phyloP scores from a whole-genome alignment of 2,113 vertebrate species.

The Mastomys coucha region DNA sequence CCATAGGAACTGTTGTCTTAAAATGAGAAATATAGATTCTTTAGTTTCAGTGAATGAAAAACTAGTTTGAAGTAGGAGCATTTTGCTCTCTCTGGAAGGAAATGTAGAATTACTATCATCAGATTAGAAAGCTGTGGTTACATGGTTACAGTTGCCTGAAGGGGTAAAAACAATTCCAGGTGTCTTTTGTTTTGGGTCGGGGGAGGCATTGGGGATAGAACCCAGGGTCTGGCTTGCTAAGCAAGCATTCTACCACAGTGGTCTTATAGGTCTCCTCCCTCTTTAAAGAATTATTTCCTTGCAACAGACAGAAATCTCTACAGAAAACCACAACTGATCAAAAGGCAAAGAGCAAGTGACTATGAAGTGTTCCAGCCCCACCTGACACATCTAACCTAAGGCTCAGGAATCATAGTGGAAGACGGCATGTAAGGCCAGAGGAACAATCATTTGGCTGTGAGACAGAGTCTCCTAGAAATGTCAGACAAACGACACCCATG shows the following conservation, averaged over 20 bases:
- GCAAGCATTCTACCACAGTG: background rate
- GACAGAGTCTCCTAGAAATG: background rate
- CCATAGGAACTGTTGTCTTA: slow-evolving; percentile 73
- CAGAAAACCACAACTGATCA: background rate
- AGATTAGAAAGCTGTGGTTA: slow-evolving; percentile 11
- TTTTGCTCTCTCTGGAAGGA: slow-evolving; percentile 40
- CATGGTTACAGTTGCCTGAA: background rate
- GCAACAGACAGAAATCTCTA: background rate
- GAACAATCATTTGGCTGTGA: too few relatives aligned
- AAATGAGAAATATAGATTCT: slow-evolving; percentile 62
- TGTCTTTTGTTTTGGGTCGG: background rate
- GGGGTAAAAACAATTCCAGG: background rate
- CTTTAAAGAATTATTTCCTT: background rate
- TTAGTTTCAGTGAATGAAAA: slow-evolving; percentile 59
- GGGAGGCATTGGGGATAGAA: background rate
- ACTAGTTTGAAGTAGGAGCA: background rate
- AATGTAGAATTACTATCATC: slow-evolving; percentile 24
- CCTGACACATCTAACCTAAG: background rate
- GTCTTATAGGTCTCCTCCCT: background rate
- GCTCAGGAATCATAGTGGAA: background rate
- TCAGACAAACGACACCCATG: background rate
- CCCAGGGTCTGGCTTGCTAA: background rate
- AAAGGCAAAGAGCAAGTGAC: background rate
- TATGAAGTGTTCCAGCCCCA: background rate
- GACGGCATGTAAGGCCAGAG: background rate